Base-by-base conservation (phyloP, 2,797 vertebrate species). In the Lateolabrax maculatus region DNA sequence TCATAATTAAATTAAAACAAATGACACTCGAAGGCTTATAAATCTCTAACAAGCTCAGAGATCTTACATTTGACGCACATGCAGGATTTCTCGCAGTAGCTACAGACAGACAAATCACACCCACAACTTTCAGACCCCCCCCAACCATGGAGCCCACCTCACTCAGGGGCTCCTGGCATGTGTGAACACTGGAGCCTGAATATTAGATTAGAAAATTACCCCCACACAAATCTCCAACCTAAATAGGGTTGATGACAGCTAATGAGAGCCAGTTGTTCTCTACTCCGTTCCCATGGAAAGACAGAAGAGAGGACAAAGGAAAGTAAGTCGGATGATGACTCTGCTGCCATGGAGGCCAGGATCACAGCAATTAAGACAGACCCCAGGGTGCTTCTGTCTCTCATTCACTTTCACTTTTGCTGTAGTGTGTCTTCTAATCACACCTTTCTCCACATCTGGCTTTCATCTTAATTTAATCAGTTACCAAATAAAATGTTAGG, bases 191-290 rank as follows among this genome's bases (percentile, higher is more conserved):
- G 57, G 44, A 75, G 78, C 74, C 80, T 75, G 78, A 73, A 87
- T 84, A 91, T 89, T 89, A 89, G 78, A 93, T 94, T 84, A 87
- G 83, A 90, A 80, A 84, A 87, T 85, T 84, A 80, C 84, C 79
- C 80, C 70, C 21, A 79, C 77, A 67, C 66, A 87, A 88, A 86
- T 92, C 70, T 88, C 39, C 80, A 83, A 87, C 75, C 80, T 84
- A 81, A 90, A 83, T 75, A 76, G 71, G 67, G 70, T 88, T 81
- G 52, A 75, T 52, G 86, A 83, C 65, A 63, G 71, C 67, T 93
- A 92, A 93, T 85, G 79, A 79, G 83, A 91, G 83, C 81, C 91
- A 92, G 85, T 92, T 90, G 86, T 87, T 78, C 78, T 84, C 49
- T 51, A n/a, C 53, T 75, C 16, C 48, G 44, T 86, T 87, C 79